These are phyloP conservation scores for Sycophila sp. DNA, from an alignment of 1,140 invertebrate genomes.

Conservation along the genomic window DNA sequence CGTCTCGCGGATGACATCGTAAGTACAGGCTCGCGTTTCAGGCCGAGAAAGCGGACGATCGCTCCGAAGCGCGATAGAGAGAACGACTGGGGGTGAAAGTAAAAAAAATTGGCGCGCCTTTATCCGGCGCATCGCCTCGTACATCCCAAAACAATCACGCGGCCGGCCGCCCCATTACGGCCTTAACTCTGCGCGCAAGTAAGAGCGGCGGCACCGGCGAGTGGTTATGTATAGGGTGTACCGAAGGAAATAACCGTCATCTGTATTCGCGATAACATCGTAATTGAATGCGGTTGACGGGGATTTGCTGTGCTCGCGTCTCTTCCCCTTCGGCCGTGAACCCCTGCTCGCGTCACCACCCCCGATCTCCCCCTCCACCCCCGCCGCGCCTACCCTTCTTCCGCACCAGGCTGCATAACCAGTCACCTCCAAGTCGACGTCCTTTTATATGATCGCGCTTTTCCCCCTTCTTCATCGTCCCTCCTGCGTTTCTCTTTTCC, in stretches of 20 bases:
- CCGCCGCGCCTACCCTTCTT: slow-evolving; percentile 24
- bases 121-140: slow-evolving; percentile 47
- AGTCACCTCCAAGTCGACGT: slow-evolving; percentile 9
- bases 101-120: slow-evolving; percentile 48
- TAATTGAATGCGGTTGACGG: slow-evolving; percentile 70
- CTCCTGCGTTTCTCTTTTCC: too few species aligned
- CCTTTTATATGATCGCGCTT: background rate
- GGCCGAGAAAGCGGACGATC: background rate
- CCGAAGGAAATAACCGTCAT: slow-evolving; percentile 71
- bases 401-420: slow-evolving; percentile 12
- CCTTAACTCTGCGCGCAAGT: slow-evolving; percentile 53
- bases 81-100: background rate
- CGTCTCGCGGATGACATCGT: too few species aligned
- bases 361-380: slow-evolving; percentile 4
- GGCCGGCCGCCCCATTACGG: slow-evolving; percentile 52
- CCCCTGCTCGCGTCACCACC: slow-evolving; percentile 37
- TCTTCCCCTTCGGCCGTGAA: slow-evolving; percentile 38
- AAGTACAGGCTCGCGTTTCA: too few species aligned
- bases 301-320: slow-evolving; percentile 63
- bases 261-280: slow-evolving; percentile 70
- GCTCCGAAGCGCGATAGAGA: background rate
- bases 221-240: slow-evolving; percentile 67
- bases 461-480: background rate
- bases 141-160: slow-evolving; percentile 66
- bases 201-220: slow-evolving; percentile 52